These are phyloP conservation scores for Bradypodion ventrale DNA, from an alignment of 2,797 vertebrate species.

Conservation along the genomic window DNA sequence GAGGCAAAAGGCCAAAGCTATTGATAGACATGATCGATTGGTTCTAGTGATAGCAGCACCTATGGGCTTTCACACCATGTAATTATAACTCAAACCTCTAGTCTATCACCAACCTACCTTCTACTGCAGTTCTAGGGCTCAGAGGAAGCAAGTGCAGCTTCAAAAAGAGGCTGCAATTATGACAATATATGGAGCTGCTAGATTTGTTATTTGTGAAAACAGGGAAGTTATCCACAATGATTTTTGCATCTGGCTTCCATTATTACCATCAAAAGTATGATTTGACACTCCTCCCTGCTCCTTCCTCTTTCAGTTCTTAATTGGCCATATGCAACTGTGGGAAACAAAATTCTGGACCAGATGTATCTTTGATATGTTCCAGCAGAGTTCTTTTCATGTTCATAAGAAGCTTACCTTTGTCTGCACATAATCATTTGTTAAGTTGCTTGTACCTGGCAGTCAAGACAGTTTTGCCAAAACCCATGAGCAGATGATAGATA, in stretches of 20 bases:
- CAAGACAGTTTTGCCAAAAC: neutral
- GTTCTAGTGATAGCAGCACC: neutral
- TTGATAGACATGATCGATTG: no score
- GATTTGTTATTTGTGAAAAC: neutral
- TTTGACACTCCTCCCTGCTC: neutral
- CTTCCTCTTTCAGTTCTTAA: neutral
- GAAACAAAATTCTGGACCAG: neutral
- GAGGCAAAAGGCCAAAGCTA: neutral
- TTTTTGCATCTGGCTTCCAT: neutral
- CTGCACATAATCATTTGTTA: neutral
- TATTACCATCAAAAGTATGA: neutral
- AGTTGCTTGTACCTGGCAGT: neutral
- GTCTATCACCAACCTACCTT: neutral
- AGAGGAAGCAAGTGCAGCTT: neutral
- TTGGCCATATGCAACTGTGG: neutral
- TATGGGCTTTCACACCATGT: neutral
- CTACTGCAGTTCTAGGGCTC: neutral
- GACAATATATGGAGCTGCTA: neutral
- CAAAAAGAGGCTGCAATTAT: neutral
- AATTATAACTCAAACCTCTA: neutral
- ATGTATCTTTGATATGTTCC: neutral
- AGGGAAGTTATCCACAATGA: neutral
- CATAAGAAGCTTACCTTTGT: neutral
- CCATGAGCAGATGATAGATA: neutral
- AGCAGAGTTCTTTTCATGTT: neutral